Base-by-base conservation (phyloP, 2,888 invertebrate genomes). In the Parnassius orleans region DNA sequence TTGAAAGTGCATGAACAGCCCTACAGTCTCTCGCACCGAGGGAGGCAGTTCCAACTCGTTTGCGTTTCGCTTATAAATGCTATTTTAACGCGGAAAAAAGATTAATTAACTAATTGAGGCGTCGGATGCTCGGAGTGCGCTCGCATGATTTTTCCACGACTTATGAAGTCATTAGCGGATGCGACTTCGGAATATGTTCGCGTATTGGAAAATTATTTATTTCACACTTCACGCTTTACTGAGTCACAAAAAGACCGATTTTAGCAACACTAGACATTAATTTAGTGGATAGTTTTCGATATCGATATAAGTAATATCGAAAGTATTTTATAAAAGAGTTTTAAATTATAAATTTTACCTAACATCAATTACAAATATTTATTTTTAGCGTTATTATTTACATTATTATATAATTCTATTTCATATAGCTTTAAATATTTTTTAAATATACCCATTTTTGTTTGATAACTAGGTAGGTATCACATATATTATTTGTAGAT, bases 51-150 rank as follows among this genome's bases (percentile, higher is more conserved):
- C 84, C 86, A 87, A 82, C 83, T 83, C 87, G 87, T 82, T 85
- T 83, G 82, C 84, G 83, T 83, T 81, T 80, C 87, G 83, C 73
- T 88, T 87, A 87, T 89, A 90, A 90, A 90, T 88, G 88, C 87
- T 89, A 89, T 90, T 90, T 90, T 87, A 90, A 88, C 87, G 85
- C 85, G 87, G 89, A 86, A 89, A 90, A 90, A 90, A 89, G 87
- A 89, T 90, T 90, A 90, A 90, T 90, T 90, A 90, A 88, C 90
- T 90, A 90, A 91, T 90, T 90, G 91, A 89, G 84, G 83, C 79
- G 80, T 83, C 80, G 78, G 77, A 76, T 77, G 76, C 73, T 52
- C 56, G 63, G 61, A 65, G 63, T 62, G 65, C 58, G 62, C 67
- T 61, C 58, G 59, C 53, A 54, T 42, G 42, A 60, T 57, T 54